Evolutionary conservation across 2,888 invertebrate species (phyloP), one percentile per base, ranked within the genome.

Genomic region (Hypsopygia costalis): DNA sequence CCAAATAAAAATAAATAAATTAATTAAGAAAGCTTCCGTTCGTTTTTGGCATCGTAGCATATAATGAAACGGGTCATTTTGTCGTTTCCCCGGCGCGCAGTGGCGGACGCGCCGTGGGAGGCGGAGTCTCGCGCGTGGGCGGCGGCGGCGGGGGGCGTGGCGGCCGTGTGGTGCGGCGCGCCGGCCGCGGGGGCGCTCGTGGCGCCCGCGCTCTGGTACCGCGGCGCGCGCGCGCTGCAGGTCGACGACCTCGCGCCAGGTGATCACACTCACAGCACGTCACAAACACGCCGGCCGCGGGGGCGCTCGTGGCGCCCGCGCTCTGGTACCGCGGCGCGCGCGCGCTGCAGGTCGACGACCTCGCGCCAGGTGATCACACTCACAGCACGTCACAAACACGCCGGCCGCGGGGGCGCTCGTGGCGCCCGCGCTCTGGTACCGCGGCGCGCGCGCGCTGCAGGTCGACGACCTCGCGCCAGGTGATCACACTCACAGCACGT

Each of bases 221-320:
- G 67, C 40, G 71, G 46, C 12, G 77, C 74, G 42, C 40, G 49
- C 4, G 60, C 67, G 34, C 51, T 81, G 29, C 55, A 68, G 44
- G 38, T 71, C 6, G 65, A 89, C 30, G 86, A 91, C 46, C 94
- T 94, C 58, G 86, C 90, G 0, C 89, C 91, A 52, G 90, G 92
- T 48, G 74, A 79, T 43, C 92, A 16, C 21, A 1, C 9, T 21
- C 21, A n/a, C n/a, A 21, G 6, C 21, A 21, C 6, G 6, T 6
- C 21, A 5, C 21, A 6, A 21, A 21, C 34, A 52, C 58, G 8
- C 20, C 44, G 21, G 31, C 44, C 46, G 27, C 53, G 48, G 47
- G 40, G 30, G 39, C 41, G 35, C 47, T 52, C 36, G 59, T 62
- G 39, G 50, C 40, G 10, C 56, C 64, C 34, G 67, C 60, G 42